These are phyloP conservation scores for Drymonia ruficornis DNA, from an alignment of 2,888 invertebrate genomes.

Conservation along the genomic window DNA sequence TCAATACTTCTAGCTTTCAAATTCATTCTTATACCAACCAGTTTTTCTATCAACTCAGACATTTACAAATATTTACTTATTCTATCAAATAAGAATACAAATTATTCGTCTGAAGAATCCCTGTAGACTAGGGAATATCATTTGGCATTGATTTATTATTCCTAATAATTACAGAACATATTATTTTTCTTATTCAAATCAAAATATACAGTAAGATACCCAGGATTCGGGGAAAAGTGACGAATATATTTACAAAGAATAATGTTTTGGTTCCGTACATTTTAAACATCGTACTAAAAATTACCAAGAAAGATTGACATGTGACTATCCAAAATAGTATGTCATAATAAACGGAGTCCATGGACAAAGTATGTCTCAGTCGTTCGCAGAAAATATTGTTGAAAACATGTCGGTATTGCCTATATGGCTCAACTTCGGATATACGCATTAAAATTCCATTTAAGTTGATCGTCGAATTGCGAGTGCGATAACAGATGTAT, in stretches of 20 bases:
- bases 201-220: constrained; percentile 5
- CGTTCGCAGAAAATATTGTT: too few species aligned
- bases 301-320: too few species aligned
- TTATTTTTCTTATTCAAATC: constrained; percentile 5
- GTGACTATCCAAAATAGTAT: too few species aligned
- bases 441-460: too few species aligned
- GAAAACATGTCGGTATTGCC: too few species aligned
- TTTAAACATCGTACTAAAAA: too few species aligned
- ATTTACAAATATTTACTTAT: not conserved
- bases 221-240: constrained; percentile 2
- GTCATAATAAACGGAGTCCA: too few species aligned
- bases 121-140: not conserved
- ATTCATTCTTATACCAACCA: not conserved
- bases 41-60: not conserved
- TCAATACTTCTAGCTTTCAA: too few species aligned
- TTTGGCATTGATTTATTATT: constrained; percentile 22
- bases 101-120: not conserved
- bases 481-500: too few species aligned
- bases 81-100: not conserved
- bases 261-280: not conserved
- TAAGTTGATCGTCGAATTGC: too few species aligned
- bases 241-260: constrained; percentile 3
- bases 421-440: too few species aligned
- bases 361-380: too few species aligned
- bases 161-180: constrained; percentile 8